Base-by-base conservation (phyloP, 1,140 invertebrate species). In the Berghia stephanieae region DNA sequence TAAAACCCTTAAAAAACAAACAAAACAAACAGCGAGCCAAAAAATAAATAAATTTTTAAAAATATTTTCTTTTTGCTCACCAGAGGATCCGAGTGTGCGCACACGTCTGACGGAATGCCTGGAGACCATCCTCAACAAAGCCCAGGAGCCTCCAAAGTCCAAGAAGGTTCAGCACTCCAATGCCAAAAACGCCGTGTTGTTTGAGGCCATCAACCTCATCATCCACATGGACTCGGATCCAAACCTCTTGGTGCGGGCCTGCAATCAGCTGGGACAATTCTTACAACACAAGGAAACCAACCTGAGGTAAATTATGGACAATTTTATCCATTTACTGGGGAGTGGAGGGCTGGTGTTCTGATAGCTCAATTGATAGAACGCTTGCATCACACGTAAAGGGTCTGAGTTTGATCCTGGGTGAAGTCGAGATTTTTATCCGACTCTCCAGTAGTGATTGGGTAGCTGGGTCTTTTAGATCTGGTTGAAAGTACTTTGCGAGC, bases 131-230 rank as follows among this genome's bases (percentile, higher is more conserved):
- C 92, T 99, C 81, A 99, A 99, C 88, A 99, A 99, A 92, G 98
- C 98, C 34, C 97, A 99, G 90, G 98, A 99, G 88, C 97, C 98
- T 73, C 98, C 98, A 43, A 99, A 99, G 89, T 99, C 98, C 36
- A 99, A 99, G 91, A 99, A 99, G 91, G 97, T 99, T 66, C 98
- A 99, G 91, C 98, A 99, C 90, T 99, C 98, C 38, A 99, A 99
- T 92, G 98, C 98, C 46, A 99, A 99, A 90, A 99, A 99, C 92
- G 98, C 98, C 57, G 98, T 99, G 24, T 91, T 99, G 1, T 99
- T 99, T 91, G 98, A 99, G 92, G 98, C 98, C 27, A 99, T 99
- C 86, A 98, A 97, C 91, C 92, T 99, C 78, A 99, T 99, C 84
- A 99, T 99, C 85, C 98, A 99, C 88, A 98, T 99, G 91, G 98